Base-by-base conservation (phyloP, 1,140 invertebrate species). In the Trichonephila clavipes region DNA sequence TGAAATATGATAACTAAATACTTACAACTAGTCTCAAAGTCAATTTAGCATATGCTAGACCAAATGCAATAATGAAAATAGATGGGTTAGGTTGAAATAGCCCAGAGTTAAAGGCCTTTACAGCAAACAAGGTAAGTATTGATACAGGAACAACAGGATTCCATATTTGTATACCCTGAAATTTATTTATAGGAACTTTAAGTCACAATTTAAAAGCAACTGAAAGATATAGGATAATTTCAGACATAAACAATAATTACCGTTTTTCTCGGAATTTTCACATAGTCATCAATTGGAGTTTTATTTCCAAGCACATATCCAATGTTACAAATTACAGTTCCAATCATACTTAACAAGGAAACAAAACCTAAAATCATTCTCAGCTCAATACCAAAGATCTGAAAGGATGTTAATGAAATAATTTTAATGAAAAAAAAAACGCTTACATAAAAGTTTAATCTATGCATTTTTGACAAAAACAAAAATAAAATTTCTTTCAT, bases 21-120 rank as follows among this genome's bases (percentile, higher is more conserved):
- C 94, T 85, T 93, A 95, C 94, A 62, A 95, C 95, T 44, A 95
- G 85, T 82, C 94, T 94, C n/a, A 94, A 82, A 16, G 94, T 94
- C 44, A 95, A 34, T 81, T 94, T 94, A 18, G 95, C 94, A 86
- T 89, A 95, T 40, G 94, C 94, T 59, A 95, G 94, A 59, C 95
- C 95, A 93, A 94, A 94, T 28, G 92, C 83, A 28, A 94, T 69
- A 7, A 94, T 59, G 81, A 94, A 95, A 12, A 94, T 62, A 44
- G 59, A 87, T n/a, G 91, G 86, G 81, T 83, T 94, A 19, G 89
- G 14, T 81, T 94, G 28, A 93, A 92, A 95, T 40, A 94, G 89
- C 40, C 94, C 95, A n/a, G 83, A 58, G 28, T 21, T 81, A 34
- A 83, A 94, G 5, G 87, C 88, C 24, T 69, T 61, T 16, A 88